Evolutionary conservation across 2,797 vertebrate species (phyloP), one percentile per base, ranked within the genome.

Genomic region (Gymnothorax reevesii): DNA sequence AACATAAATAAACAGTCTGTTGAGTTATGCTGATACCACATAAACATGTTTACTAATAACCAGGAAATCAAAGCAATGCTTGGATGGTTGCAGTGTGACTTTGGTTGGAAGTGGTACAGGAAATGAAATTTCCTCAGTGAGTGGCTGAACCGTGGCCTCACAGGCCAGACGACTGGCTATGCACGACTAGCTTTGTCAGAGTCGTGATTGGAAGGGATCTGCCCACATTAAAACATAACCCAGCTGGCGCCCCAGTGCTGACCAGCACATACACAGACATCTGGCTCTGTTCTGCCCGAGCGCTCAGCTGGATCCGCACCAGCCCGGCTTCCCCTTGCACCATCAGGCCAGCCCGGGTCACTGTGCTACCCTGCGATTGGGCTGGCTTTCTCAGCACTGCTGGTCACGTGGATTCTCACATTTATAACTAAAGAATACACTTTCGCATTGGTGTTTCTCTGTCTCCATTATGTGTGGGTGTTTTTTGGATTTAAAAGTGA

Each of bases 221-320:
- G 77, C 20, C 77, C 77, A 80, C 52, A 80, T 54, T 54, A 55
- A 80, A 80, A 33, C 52, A 52, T 55, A 55, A 55, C 77, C 77
- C 77, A 80, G 77, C 77, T 80, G 77, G 77, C 52, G 52, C 15
- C 8, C 77, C 77, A 4, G 10, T 20, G 7, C 49, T 55, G 77
- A 80, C 49, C 77, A 7, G 77, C 77, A n/a, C 77, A 49, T 80
- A 52, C 54, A 20, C 77, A 55, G 52, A 80, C 77, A 80, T 55
- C 52, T 80, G 77, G 49, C 52, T 80, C 52, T n/a, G 77, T n/a
- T 55, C 77, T 80, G 77, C 77, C n/a, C 22, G 49, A 80, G 49
- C 22, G 77, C 17, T 55, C 77, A 54, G 77, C 52, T 54, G 22
- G 77, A 55, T 80, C 52, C n/a, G 20, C 77, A 52, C 77, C 49